Evolutionary conservation across 2,888 invertebrate genomes (phyloP).

Genomic region (Torymus aiolomorphi): DNA sequence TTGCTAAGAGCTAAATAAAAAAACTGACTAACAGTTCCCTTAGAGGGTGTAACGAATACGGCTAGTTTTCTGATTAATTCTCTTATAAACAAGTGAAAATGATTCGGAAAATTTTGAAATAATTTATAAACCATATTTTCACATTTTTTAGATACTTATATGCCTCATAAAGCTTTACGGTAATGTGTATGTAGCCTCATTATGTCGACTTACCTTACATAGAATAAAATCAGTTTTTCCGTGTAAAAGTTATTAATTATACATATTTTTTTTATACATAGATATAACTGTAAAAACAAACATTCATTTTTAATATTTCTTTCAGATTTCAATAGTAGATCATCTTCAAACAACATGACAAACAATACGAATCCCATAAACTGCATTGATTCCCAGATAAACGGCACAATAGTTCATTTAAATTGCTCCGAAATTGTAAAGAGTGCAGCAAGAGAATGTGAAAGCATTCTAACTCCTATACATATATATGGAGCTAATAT

Average conservation of each 20-base stretch:
- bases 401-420: conserved; percentile 57
- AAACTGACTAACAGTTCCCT: too few species aligned
- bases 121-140: too few species aligned
- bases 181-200: too few species aligned
- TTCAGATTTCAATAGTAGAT: background rate
- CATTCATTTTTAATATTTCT: background rate
- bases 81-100: too few species aligned
- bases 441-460: conserved; percentile 53
- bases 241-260: background rate
- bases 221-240: too few species aligned
- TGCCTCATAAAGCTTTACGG: too few species aligned
- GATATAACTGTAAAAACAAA: background rate
- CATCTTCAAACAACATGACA: conserved; percentile 4
- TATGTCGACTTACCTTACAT: too few species aligned
- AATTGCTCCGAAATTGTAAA: conserved; percentile 42
- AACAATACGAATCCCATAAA: conserved; percentile 19
- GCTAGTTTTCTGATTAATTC: too few species aligned
- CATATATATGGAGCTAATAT: conserved; percentile 67
- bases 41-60: too few species aligned
- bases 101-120: too few species aligned
- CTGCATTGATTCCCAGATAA: conserved; percentile 59
- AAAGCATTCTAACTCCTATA: conserved; percentile 62
- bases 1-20: too few species aligned
- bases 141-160: too few species aligned
- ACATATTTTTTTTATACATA: background rate